Evolutionary conservation across 2,797 vertebrate genomes (phyloP).

Genomic region (Hephaestus fuliginosus): DNA sequence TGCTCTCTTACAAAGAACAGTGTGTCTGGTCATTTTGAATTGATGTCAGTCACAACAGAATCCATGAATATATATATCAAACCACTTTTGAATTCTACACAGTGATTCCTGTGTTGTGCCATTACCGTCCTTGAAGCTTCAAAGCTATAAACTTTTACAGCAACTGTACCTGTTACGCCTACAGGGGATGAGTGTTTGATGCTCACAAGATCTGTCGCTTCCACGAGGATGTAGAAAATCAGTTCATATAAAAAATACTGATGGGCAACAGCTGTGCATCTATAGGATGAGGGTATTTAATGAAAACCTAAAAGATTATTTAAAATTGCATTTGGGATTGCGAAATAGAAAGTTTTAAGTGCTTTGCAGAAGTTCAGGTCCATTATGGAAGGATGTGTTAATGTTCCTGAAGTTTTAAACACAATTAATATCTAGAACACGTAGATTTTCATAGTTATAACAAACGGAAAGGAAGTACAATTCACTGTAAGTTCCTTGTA

Average conservation of each 20-base stretch:
- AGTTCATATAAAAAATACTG: no score
- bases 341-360: no score
- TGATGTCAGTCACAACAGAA: not conserved
- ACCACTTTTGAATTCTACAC: constrained; percentile 12
- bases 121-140: not conserved
- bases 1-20: not conserved
- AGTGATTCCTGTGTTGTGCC: not conserved
- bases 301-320: no score
- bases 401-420: no score
- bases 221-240: no score
- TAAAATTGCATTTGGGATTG: no score
- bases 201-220: no score
- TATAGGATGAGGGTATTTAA: no score
- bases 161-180: constrained; percentile 4
- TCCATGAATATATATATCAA: constrained; percentile 9
- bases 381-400: no score
- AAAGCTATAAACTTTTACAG: constrained; percentile 23
- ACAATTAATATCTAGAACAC: no score
- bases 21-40: not conserved
- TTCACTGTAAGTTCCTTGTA: not conserved
- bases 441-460: not conserved
- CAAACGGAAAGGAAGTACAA: not conserved
- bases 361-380: no score
- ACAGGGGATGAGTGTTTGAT: no score
- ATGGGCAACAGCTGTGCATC: not conserved